These are phyloP conservation scores for Patella depressa DNA, from an alignment of 2,888 invertebrate species.

Conservation along the genomic window DNA sequence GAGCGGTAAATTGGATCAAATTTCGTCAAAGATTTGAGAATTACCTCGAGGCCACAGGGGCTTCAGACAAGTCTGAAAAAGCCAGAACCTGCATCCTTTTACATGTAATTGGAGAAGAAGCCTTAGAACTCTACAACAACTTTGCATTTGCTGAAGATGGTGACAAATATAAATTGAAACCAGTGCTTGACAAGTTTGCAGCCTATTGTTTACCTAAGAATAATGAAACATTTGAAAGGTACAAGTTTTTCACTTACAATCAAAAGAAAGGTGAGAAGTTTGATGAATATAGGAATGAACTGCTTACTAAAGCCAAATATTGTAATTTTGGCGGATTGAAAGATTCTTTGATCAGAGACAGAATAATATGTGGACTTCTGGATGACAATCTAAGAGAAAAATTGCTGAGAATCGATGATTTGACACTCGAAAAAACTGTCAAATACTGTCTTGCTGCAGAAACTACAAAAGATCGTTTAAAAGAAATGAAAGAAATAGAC, in stretches of 20 bases:
- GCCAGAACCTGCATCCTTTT: too few species aligned
- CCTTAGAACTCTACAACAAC: too few species aligned
- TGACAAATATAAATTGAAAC: neutral
- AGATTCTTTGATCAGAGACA: constrained; percentile 9
- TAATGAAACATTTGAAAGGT: constrained; percentile 15
- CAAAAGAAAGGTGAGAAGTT: neutral
- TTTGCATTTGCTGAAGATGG: too few species aligned
- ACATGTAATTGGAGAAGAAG: too few species aligned
- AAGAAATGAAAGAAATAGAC: too few species aligned
- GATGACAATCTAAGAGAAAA: neutral
- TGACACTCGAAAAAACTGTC: neutral
- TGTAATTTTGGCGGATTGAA: constrained; percentile 12
- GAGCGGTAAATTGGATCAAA: too few species aligned
- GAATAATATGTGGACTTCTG: constrained; percentile 9
- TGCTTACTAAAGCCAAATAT: neutral
- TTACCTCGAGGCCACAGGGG: too few species aligned
- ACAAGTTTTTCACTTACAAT: neutral
- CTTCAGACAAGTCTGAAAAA: too few species aligned
- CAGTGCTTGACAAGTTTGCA: constrained; percentile 9
- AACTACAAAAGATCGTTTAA: too few species aligned
- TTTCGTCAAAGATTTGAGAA: too few species aligned
- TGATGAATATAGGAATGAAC: neutral
- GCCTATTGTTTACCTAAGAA: constrained; percentile 10
- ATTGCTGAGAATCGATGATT: neutral
- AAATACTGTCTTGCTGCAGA: too few species aligned